These are phyloP conservation scores for Drosophila emarginata DNA, from an alignment of 2,888 invertebrate species.

Conservation along the genomic window DNA sequence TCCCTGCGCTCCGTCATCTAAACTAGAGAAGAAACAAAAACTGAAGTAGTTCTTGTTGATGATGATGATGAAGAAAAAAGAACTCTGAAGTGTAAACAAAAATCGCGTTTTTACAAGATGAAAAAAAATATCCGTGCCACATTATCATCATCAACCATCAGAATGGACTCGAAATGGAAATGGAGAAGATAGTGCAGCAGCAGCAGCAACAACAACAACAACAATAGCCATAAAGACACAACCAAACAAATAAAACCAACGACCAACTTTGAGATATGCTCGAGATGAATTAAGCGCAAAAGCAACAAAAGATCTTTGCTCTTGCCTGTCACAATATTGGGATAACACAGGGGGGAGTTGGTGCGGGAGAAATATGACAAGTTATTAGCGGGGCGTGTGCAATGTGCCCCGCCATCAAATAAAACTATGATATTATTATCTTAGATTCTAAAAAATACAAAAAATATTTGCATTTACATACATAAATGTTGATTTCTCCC, in stretches of 20 bases:
- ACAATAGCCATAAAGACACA: conserved; percentile 31
- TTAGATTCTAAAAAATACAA: background rate
- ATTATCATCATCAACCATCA: conserved; percentile 40
- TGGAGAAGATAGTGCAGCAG: conserved; percentile 6
- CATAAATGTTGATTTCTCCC: background rate
- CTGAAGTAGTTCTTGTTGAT: too few relatives aligned
- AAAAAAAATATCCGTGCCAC: conserved; percentile 40
- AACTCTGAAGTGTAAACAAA: conserved; percentile 63
- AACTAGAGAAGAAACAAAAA: conserved; percentile 28
- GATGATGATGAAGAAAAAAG: conserved; percentile 13
- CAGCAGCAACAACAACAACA: background rate
- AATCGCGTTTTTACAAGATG: conserved; percentile 51
- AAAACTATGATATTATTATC: conserved; percentile 9
- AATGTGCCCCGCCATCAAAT: conserved; percentile 3
- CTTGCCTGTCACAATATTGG: conserved; percentile 48
- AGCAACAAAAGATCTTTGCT: conserved; percentile 52
- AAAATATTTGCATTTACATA: background rate
- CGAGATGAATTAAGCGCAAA: conserved; percentile 47
- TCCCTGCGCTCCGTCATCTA: background rate
- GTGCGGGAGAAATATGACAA: conserved; percentile 52
- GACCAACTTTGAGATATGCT: conserved; percentile 59
- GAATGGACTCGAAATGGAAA: conserved; percentile 60
- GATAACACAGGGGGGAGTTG: conserved; percentile 24
- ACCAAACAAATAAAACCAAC: conserved; percentile 27
- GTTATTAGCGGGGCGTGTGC: conserved; percentile 55